A percentile compares a stretch with the other conserved stretches of the same genome.
Conservation (phyloP, 2,113 vertebrate species). For the Mesitornis unicolor region DNA sequence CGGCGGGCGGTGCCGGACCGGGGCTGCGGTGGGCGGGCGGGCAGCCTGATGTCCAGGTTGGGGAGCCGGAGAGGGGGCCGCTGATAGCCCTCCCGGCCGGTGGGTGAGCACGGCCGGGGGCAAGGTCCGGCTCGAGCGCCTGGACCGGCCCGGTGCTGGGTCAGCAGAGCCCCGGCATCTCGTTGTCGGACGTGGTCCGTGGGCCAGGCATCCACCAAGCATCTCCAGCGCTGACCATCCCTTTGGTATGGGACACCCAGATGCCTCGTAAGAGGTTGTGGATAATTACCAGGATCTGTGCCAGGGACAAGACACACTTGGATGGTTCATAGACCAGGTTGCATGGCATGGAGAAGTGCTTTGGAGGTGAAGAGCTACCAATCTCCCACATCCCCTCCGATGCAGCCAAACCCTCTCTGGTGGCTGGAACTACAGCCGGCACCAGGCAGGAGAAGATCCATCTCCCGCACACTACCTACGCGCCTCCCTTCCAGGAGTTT, state of each 20-base stretch:
- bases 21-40: neutral
- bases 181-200: rapidly evolving
- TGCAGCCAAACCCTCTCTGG: neutral
- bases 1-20: neutral
- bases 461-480: rapidly evolving
- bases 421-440: neutral
- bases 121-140: rapidly evolving
- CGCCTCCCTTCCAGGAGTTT: neutral
- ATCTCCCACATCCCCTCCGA: neutral
- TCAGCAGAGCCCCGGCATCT: neutral
- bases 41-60: neutral
- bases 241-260: neutral
- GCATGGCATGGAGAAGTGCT: rapidly evolving
- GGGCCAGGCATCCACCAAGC: rapidly evolving
- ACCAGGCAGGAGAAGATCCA: rapidly evolving
- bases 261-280: rapidly evolving
- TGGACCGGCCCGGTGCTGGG: neutral
- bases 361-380: neutral
- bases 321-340: neutral
- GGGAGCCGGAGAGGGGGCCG: too few relatives aligned
- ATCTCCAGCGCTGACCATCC: too few relatives aligned
- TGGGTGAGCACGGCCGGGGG: neutral
- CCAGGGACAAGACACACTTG: rapidly evolving
- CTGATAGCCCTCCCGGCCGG: neutral
- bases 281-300: too few relatives aligned